A percentile compares a stretch with the other conserved stretches of the same genome.
Evolutionary conservation across 2,113 vertebrate species (phyloP).

Genomic region (Porphyrio hochstetteri): DNA sequence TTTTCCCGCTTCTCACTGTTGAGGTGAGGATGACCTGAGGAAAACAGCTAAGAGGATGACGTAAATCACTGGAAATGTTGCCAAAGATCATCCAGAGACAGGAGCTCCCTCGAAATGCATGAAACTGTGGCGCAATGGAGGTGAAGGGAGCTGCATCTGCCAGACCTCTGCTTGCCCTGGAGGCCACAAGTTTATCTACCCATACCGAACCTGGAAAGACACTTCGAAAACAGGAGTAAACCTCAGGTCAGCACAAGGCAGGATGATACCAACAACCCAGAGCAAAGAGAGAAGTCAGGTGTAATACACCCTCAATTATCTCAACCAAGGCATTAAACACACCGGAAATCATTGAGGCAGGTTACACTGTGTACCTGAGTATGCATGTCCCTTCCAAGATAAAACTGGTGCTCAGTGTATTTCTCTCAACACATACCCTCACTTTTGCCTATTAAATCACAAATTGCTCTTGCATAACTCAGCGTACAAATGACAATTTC

Average conservation of each 20-base stretch:
- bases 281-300: background rate
- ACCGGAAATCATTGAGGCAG: background rate
- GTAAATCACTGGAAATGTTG: background rate
- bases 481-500: background rate
- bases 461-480: background rate
- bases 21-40: background rate
- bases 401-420: background rate
- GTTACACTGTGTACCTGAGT: background rate
- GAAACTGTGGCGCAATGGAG: background rate
- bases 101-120: background rate
- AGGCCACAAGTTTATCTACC: background rate
- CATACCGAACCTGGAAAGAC: background rate
- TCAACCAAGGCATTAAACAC: background rate
- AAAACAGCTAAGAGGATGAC: background rate
- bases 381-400: background rate
- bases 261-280: accelerated
- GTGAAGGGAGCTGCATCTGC: background rate
- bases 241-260: background rate
- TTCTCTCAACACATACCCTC: background rate
- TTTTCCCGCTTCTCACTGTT: background rate
- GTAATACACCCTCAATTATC: background rate
- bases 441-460: background rate
- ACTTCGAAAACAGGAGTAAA: background rate
- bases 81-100: background rate
- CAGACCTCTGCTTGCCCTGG: background rate